Evolutionary conservation across 2,797 vertebrate genomes (phyloP).

Genomic region (Pseudomugil gertrudae): DNA sequence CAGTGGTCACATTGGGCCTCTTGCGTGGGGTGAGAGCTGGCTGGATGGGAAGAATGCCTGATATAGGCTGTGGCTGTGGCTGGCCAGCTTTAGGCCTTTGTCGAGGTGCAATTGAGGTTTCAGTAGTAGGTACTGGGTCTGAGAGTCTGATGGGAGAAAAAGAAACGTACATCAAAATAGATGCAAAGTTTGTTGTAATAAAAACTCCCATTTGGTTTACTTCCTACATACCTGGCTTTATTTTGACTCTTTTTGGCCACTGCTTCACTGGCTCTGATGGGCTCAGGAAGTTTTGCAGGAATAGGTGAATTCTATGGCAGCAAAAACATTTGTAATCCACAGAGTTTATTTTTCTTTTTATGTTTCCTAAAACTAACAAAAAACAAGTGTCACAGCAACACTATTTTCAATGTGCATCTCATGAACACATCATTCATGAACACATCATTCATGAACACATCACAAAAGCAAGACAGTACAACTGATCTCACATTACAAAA

Average conservation of each 20-base stretch:
- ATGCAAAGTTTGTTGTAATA: not conserved
- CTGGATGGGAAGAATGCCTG: slow-evolving; percentile 96
- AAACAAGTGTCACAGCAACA: not conserved
- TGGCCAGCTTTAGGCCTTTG: slow-evolving; percentile 97
- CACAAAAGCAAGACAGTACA: slow-evolving; percentile 28
- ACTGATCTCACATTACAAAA: slow-evolving; percentile 30
- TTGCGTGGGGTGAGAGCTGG: slow-evolving; percentile 94
- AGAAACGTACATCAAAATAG: not conserved
- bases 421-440: not conserved
- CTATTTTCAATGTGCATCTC: not conserved
- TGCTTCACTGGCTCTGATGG: slow-evolving; percentile 95
- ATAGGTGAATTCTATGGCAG: slow-evolving; percentile 87
- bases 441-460: slow-evolving; percentile 14
- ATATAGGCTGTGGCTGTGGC: slow-evolving; percentile 91
- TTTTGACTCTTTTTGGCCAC: slow-evolving; percentile 95
- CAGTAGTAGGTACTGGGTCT: slow-evolving; percentile 93
- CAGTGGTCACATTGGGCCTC: slow-evolving; percentile 84
- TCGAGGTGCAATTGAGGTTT: slow-evolving; percentile 97
- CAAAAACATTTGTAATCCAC: slow-evolving; percentile 13
- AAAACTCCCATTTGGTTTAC: not conserved
- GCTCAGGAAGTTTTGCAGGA: slow-evolving; percentile 94
- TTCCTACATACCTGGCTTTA: slow-evolving; percentile 90
- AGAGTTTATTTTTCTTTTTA: not conserved
- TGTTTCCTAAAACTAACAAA: not conserved
- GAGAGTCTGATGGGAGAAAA: slow-evolving; percentile 83